Percentiles rank a stretch among this genome's conserved stretches.
phyloP scores from a whole-genome alignment of 1,140 invertebrate species.

The Spodoptera litura region DNA sequence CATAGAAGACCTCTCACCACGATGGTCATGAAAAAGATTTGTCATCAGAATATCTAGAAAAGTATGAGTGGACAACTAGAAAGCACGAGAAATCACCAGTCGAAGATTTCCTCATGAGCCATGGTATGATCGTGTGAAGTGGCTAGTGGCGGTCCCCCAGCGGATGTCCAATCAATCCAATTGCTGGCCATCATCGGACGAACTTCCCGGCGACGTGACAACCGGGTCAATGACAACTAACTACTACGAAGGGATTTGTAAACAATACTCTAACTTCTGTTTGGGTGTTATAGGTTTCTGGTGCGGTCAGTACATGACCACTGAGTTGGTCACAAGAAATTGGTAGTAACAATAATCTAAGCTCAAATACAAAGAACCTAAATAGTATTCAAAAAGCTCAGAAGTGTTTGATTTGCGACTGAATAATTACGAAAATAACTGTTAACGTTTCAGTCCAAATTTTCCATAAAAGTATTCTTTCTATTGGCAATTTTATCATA shows the following conservation, averaged over 20 bases:
- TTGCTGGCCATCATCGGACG: slow-evolving; percentile 32
- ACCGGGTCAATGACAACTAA: slow-evolving; percentile 29
- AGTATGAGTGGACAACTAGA: neutral
- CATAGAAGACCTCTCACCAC: too few relatives aligned
- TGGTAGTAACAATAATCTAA: too few relatives aligned
- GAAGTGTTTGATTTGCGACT: too few relatives aligned
- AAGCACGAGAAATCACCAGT: slow-evolving; percentile 13
- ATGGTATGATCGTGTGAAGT: slow-evolving; percentile 17
- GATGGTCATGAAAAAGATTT: neutral
- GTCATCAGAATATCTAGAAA: neutral
- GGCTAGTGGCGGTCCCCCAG: slow-evolving; percentile 27
- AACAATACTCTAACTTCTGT: neutral
- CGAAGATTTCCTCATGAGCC: neutral
- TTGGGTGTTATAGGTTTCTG: too few relatives aligned
- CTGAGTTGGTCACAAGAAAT: too few relatives aligned
- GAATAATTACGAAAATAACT: neutral
- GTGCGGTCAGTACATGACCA: too few relatives aligned
- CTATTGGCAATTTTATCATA: slow-evolving; percentile 9
- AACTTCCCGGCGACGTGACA: slow-evolving; percentile 17
- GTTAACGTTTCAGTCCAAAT: neutral
- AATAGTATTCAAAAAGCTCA: too few relatives aligned
- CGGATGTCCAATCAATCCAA: slow-evolving; percentile 42
- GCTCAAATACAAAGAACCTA: too few relatives aligned
- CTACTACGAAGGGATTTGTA: slow-evolving; percentile 1
- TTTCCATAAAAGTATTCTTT: neutral